Conservation (phyloP, 1,140 invertebrate genomes). For the Ganaspis sp. region DNA sequence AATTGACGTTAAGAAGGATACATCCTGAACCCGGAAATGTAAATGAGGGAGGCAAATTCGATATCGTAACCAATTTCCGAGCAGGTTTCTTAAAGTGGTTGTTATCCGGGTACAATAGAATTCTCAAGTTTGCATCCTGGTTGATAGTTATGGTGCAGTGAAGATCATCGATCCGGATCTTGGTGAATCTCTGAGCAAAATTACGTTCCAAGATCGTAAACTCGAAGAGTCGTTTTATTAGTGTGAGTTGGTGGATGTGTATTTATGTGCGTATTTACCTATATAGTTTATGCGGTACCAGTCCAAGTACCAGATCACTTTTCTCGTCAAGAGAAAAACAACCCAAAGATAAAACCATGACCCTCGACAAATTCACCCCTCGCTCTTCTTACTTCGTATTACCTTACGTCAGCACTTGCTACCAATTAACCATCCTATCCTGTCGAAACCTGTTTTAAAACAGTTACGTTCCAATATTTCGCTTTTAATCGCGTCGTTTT, state of each 20-base stretch:
- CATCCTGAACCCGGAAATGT: background rate
- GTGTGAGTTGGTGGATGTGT: slow-evolving; percentile 41
- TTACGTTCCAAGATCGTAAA: slow-evolving; percentile 63
- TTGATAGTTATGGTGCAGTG: slow-evolving; percentile 29
- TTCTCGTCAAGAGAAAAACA: slow-evolving; percentile 52
- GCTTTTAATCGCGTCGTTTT: too few species aligned
- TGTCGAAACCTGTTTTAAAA: slow-evolving; percentile 47
- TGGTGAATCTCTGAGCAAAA: slow-evolving; percentile 65
- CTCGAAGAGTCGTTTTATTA: slow-evolving; percentile 40
- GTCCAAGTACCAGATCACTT: slow-evolving; percentile 49
- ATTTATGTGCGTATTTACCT: slow-evolving; percentile 43
- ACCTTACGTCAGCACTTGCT: slow-evolving; percentile 57
- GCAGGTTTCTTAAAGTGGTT: background rate
- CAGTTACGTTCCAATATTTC: background rate
- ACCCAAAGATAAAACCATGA: slow-evolving; percentile 64
- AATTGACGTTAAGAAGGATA: background rate
- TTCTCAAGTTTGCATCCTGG: slow-evolving; percentile 4
- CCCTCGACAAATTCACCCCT: slow-evolving; percentile 59
- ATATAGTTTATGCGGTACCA: slow-evolving; percentile 50
- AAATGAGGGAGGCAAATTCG: background rate
- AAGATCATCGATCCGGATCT: slow-evolving; percentile 67
- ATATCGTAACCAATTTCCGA: background rate
- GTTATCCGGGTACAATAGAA: background rate
- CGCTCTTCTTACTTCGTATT: slow-evolving; percentile 36
- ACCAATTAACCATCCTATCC: slow-evolving; percentile 56